phyloP scores from a whole-genome alignment of 2,113 vertebrate genomes.

The Hemiscyllium ocellatum region DNA sequence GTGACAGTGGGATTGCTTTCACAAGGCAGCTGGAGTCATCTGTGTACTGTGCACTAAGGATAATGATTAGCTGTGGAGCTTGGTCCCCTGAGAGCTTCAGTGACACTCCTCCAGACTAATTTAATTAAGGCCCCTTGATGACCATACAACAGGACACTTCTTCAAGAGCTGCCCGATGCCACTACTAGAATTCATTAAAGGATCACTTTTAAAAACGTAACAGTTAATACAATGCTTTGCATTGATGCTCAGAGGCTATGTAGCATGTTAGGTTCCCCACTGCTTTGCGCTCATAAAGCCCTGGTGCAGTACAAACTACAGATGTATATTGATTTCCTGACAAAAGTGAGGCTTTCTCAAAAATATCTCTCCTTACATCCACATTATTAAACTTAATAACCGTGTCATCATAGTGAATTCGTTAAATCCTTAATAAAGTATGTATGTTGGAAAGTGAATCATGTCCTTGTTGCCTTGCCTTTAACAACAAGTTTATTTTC shows the following conservation, averaged over 20 bases:
- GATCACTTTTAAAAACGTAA: background rate
- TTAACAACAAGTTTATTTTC: background rate
- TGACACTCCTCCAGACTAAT: slow-evolving; percentile 34
- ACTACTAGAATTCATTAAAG: background rate
- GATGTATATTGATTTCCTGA: background rate
- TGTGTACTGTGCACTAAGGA: background rate
- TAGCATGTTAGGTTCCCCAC: background rate
- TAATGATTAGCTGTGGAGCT: slow-evolving; percentile 24
- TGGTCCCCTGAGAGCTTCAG: background rate
- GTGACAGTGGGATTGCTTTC: background rate
- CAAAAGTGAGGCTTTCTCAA: background rate
- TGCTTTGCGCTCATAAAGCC: background rate
- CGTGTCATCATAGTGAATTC: background rate
- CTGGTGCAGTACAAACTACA: too few relatives aligned
- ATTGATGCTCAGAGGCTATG: background rate
- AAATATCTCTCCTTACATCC: background rate
- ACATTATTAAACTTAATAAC: background rate
- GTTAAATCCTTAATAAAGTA: background rate
- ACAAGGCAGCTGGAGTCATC: background rate
- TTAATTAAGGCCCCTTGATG: slow-evolving; percentile 27
- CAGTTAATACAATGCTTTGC: background rate
- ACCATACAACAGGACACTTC: background rate
- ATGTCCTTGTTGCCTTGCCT: background rate
- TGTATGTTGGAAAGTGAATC: background rate
- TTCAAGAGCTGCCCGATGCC: background rate